Evolutionary conservation across 1,140 invertebrate genomes (phyloP), one percentile per base, ranked within the genome.

Genomic region (Caenorhabditis latens): DNA sequence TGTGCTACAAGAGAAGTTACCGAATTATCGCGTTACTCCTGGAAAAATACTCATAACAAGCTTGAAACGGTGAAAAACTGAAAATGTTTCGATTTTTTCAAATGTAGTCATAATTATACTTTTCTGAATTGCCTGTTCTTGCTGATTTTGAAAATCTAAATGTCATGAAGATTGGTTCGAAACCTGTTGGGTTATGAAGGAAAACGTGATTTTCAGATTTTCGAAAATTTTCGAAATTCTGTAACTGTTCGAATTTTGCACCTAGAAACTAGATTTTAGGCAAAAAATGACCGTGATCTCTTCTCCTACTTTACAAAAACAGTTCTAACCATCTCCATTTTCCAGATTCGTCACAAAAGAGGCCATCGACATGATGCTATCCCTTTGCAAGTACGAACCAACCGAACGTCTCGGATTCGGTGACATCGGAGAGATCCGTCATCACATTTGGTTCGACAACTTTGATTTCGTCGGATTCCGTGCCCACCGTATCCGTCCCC

Each of bases 401-500:
- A 87, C 91, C 9, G 91, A 93, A 65, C 91, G 91, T 24, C 82
- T 92, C 8, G 91, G 91, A 7, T 93, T 90, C 79, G 91, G 90
- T 16, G 67, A 91, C 19, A 90, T 92, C 50, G 92, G 92, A 50
- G 89, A 91, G 65, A 88, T 88, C 24, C 57, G 91, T 14, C 82
- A 86, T 61, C 90, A 92, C 86, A 75, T 83, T 16, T 99, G 98
- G 98, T 99, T 99, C 93, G 97, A 99, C 93, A 97, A 97, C 50
- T 99, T 99, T 93, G 98, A 99, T 93, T 99, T 98, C 97, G 97
- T 98, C 94, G 97, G 97, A n/a, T 94, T 99, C 42, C 94, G 95
- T 63, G 95, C 95, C 90, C 94, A 96, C 90, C 96, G 96, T 0
- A 94, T 99, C 21, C 95, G 95, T 75, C 96, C 98, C 21, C 98